Base-by-base conservation (phyloP, 2,888 invertebrate genomes). In the Eupithecia subumbrata region DNA sequence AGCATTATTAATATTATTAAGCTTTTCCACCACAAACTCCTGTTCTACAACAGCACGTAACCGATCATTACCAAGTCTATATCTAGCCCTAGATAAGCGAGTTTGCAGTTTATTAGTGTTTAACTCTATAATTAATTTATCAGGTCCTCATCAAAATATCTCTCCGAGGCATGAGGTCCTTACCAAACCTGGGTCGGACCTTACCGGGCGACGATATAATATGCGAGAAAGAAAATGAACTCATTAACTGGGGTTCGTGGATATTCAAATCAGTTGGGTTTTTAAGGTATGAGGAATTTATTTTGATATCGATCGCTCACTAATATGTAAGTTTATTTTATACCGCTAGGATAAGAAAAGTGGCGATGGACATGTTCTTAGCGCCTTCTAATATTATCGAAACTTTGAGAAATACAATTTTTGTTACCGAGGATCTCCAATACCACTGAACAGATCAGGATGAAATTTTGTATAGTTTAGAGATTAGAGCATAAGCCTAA, bases 101-200 rank as follows among this genome's bases (percentile, higher is more conserved):
- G 87, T 87, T 89, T 86, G 85, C 84, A 82, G 87, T 89, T 90
- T 89, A 89, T 88, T 88, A 89, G 87, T 85, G 86, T 84, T 84
- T 84, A 84, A 86, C 84, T 89, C 80, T 88, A 85, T 91, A 92
- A 92, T 92, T 92, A 92, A 92, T 92, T 91, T 91, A 92, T 92
- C 89, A 85, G 84, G 86, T 86, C 86, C 89, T 89, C 91, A 92
- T 92, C 91, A 91, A 91, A 92, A 91, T 92, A 91, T 91, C 87
- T 91, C 83, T 82, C 82, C 81, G 81, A 88, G 89, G 89, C 88
- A 89, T 89, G 89, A 90, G 85, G 90, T 88, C 85, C 87, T 85
- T 56, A 84, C 89, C 89, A 88, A 89, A 78, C 67, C 72, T 68
- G 75, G 78, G 70, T 71, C 74, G 66, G 68, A 11, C 79, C 76